Evolutionary conservation across 2,113 vertebrate species (phyloP).

Genomic region (Campylomormyrus tamandua): DNA sequence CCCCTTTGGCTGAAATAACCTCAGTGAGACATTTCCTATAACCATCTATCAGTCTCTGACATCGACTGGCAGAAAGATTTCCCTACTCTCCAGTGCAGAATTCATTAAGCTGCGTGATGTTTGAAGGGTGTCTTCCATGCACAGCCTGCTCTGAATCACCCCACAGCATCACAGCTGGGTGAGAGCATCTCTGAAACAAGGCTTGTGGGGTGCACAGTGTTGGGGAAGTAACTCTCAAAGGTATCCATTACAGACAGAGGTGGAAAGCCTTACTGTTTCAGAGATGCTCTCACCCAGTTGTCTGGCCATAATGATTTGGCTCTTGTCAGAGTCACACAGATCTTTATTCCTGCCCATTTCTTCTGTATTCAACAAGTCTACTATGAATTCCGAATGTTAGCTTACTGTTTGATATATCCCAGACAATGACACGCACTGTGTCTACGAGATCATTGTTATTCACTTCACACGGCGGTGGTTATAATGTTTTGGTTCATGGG

Average conservation of each 20-base stretch:
- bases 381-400: background rate
- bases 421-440: background rate
- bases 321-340: background rate
- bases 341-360: background rate
- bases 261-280: background rate
- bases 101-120: too few relatives aligned
- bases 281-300: background rate
- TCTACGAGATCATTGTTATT: background rate
- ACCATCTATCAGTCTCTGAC: too few relatives aligned
- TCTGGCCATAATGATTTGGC: background rate
- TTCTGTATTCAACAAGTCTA: background rate
- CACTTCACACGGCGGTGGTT: background rate
- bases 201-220: background rate
- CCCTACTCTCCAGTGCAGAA: too few relatives aligned
- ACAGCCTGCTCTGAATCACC: too few relatives aligned
- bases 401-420: background rate
- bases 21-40: too few relatives aligned
- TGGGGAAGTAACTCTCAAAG: background rate
- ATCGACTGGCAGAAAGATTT: too few relatives aligned
- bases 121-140: too few relatives aligned
- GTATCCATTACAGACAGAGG: background rate
- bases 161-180: too few relatives aligned
- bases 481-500: background rate
- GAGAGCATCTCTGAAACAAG: too few relatives aligned
- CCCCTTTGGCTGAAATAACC: too few relatives aligned